A percentile compares a stretch with the other conserved stretches of the same genome.
phyloP scores from a whole-genome alignment of 2,888 invertebrate species.

The Toxonevra muliebris region DNA sequence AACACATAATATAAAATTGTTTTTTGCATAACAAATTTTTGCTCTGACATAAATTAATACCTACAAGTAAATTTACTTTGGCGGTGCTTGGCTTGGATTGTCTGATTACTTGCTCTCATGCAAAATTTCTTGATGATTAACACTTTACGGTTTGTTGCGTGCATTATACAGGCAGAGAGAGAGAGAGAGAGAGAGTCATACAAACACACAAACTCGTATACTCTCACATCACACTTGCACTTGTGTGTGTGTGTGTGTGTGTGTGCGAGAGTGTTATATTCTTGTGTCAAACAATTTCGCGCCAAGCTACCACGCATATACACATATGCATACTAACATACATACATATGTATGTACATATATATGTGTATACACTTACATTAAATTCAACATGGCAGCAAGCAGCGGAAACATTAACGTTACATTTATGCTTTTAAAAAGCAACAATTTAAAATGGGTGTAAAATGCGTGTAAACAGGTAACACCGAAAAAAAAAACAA shows the following conservation, averaged over 20 bases:
- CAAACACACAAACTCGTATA: too few species aligned
- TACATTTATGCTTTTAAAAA: conserved; percentile 21
- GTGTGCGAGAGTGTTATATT: neutral
- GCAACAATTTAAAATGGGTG: conserved; percentile 28
- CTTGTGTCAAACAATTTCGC: conserved; percentile 19
- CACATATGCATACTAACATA: neutral
- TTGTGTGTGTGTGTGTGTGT: too few species aligned
- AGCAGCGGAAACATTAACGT: conserved; percentile 2
- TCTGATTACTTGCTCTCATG: conserved; percentile 27
- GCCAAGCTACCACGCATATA: neutral
- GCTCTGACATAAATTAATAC: neutral
- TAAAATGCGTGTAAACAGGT: conserved; percentile 37
- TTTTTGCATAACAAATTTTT: too few species aligned
- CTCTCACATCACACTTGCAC: neutral
- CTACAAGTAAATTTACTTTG: conserved; percentile 3
- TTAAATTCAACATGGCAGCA: neutral
- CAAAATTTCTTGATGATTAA: conserved; percentile 38
- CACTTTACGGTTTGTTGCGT: conserved; percentile 33
- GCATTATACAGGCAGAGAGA: too few species aligned
- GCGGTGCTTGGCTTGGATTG: conserved; percentile 9
- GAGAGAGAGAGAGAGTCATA: too few species aligned
- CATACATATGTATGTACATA: neutral
- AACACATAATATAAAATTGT: too few species aligned
- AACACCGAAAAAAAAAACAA: conserved; percentile 27
- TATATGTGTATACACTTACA: neutral